Evolutionary conservation across 1,140 invertebrate species (phyloP).

Genomic region (Aphidius gifuensis): DNA sequence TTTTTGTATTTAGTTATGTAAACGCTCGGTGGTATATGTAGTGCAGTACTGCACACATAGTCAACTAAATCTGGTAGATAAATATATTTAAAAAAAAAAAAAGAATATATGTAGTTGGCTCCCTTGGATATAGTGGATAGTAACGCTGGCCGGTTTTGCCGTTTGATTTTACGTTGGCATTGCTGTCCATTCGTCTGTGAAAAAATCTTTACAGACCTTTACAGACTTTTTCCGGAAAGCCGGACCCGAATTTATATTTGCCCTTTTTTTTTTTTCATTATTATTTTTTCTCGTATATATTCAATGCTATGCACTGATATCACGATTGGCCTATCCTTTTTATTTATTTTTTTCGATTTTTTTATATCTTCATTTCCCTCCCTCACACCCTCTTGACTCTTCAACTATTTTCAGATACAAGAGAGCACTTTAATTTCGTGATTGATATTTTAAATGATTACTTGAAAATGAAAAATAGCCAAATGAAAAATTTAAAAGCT

Average conservation of each 20-base stretch:
- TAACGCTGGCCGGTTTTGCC: conserved; percentile 24
- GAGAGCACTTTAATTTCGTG: conserved; percentile 50
- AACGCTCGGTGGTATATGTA: too few species aligned
- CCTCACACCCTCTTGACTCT: conserved; percentile 7
- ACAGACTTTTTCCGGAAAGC: conserved; percentile 48
- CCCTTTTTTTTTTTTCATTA: background rate
- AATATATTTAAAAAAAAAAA: conserved; percentile 11
- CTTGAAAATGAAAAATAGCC: conserved; percentile 16
- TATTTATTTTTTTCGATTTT: background rate
- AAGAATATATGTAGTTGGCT: conserved; percentile 12
- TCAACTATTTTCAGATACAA: conserved; percentile 24
- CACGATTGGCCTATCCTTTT: background rate
- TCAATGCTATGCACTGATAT: background rate
- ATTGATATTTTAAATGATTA: conserved; percentile 55
- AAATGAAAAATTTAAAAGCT: background rate
- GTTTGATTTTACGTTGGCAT: conserved; percentile 52
- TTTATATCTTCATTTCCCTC: background rate
- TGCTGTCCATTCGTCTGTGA: conserved; percentile 42
- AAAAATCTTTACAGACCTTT: conserved; percentile 36
- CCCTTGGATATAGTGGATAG: background rate
- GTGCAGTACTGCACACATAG: background rate
- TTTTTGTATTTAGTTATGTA: too few species aligned
- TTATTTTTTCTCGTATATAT: background rate
- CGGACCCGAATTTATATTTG: conserved; percentile 32
- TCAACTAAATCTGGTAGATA: conserved; percentile 10